Conservation (phyloP, 1,140 invertebrate species). For the Zaprionus ghesquierei region DNA sequence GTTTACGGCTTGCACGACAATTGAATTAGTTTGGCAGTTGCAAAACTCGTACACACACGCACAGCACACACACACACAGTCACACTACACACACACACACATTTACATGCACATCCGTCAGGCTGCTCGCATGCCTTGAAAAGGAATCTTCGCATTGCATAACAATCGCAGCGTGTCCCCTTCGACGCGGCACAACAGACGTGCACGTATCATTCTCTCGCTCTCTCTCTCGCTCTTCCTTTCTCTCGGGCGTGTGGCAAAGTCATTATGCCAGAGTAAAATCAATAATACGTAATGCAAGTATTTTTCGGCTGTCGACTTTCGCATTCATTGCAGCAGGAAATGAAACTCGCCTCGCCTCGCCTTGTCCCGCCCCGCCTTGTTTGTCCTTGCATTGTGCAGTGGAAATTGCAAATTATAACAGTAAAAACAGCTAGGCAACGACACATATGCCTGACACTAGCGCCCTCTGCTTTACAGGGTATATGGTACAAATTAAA, state of each 20-base stretch:
- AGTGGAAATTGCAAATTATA: constrained; percentile 29
- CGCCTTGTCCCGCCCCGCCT: not conserved
- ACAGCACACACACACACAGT: not conserved
- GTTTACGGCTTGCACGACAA: constrained; percentile 59
- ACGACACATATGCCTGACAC: too few relatives aligned
- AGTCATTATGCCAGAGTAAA: constrained; percentile 43
- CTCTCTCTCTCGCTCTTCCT: not conserved
- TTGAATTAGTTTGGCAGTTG: constrained; percentile 77
- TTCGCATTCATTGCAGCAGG: constrained; percentile 31
- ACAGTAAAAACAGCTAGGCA: not conserved
- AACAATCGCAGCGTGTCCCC: constrained; percentile 37
- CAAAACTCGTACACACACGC: constrained; percentile 42
- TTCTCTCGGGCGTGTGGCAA: not conserved
- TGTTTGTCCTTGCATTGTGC: constrained; percentile 12
- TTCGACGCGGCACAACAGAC: not conserved
- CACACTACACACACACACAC: constrained; percentile 16
- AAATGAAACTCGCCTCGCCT: not conserved
- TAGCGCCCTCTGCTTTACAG: too few relatives aligned
- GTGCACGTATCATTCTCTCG: not conserved
- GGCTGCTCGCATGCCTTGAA: constrained; percentile 18
- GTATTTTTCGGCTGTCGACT: constrained; percentile 40
- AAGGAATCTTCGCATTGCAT: constrained; percentile 47
- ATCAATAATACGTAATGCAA: constrained; percentile 49
- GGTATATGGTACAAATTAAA: not conserved
- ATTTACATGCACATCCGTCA: constrained; percentile 47